A percentile compares a stretch with the other conserved stretches of the same genome.
These are phyloP conservation scores for Aurelia aurita complex sp. Pacific DNA, from an alignment of 30 jellyfish, hydroid and myxozoan species.

Conservation along the genomic window DNA sequence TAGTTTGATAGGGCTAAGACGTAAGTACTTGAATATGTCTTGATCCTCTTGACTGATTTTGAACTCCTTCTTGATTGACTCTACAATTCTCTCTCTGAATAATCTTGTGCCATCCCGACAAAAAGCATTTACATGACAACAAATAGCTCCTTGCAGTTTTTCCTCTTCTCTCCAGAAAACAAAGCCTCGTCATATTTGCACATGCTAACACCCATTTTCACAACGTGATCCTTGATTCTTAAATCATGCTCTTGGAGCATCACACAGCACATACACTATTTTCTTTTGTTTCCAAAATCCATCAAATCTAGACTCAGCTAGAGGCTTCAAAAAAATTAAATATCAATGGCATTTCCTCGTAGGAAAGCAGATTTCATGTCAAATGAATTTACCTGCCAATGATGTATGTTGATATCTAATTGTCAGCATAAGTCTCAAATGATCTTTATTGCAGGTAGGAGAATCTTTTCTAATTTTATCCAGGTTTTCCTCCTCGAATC, in stretches of 20 bases:
- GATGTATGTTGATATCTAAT: not conserved
- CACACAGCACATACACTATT: no score
- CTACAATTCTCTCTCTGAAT: slow-evolving; percentile 10
- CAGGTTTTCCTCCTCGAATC: slow-evolving; percentile 29
- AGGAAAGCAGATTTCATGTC: slow-evolving; percentile 10
- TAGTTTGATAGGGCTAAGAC: not conserved
- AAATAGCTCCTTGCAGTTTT: not conserved
- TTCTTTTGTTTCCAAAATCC: no score
- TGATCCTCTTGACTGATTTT: slow-evolving; percentile 5
- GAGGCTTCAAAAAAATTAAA: no score
- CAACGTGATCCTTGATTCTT: no score
- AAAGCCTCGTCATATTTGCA: slow-evolving; percentile 14
- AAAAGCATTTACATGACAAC: slow-evolving; percentile 3
- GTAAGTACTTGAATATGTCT: not conserved
- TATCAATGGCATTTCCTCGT: not conserved
- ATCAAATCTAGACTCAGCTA: no score
- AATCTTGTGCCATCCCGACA: not conserved
- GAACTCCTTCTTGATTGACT: not conserved
- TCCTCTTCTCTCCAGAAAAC: slow-evolving; percentile 1
- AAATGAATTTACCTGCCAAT: slow-evolving; percentile 27
- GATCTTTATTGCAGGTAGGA: slow-evolving; percentile 13
- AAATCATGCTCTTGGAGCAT: no score
- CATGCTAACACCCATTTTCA: no score
- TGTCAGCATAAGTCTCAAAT: slow-evolving; percentile 9
- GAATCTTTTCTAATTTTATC: slow-evolving; percentile 1